Conservation (phyloP, 2,888 invertebrate genomes). For the Hydrotaea cyrtoneurina region DNA sequence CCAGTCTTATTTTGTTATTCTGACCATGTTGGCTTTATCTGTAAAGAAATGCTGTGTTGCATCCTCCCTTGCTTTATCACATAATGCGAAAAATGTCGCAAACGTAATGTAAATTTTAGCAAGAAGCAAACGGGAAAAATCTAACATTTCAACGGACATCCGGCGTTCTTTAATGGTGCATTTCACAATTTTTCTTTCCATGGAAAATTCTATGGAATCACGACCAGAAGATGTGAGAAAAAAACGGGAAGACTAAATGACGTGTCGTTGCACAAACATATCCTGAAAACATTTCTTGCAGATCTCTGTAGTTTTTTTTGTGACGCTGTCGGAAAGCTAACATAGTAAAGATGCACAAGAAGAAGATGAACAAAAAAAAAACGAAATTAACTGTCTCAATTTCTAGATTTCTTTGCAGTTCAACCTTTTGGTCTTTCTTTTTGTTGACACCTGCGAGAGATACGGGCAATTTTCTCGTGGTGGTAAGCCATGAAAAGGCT, state of each 20-base stretch:
- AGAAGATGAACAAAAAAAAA: background rate
- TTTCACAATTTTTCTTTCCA: background rate
- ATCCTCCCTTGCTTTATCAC: background rate
- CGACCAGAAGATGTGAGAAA: background rate
- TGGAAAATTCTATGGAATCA: background rate
- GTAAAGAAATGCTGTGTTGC: background rate
- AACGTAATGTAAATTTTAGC: background rate
- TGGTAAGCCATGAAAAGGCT: background rate
- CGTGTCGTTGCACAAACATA: slow-evolving; percentile 61
- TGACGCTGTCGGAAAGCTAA: background rate
- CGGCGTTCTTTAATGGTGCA: background rate
- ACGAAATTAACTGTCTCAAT: slow-evolving; percentile 25
- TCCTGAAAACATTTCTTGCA: slow-evolving; percentile 56
- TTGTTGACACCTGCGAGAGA: background rate
- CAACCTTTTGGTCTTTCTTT: background rate
- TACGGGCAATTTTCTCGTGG: slow-evolving; percentile 7
- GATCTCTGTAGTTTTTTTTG: background rate
- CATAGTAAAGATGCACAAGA: background rate
- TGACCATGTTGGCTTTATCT: background rate
- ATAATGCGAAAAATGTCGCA: background rate
- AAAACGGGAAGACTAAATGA: slow-evolving; percentile 55
- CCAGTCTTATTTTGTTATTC: background rate
- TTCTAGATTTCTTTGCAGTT: slow-evolving; percentile 8
- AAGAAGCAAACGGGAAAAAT: background rate
- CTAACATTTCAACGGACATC: slow-evolving; percentile 24